Evolutionary conservation across 2,113 vertebrate genomes (phyloP), one percentile per base, ranked within the genome.

Genomic region (Platichthys stellatus): DNA sequence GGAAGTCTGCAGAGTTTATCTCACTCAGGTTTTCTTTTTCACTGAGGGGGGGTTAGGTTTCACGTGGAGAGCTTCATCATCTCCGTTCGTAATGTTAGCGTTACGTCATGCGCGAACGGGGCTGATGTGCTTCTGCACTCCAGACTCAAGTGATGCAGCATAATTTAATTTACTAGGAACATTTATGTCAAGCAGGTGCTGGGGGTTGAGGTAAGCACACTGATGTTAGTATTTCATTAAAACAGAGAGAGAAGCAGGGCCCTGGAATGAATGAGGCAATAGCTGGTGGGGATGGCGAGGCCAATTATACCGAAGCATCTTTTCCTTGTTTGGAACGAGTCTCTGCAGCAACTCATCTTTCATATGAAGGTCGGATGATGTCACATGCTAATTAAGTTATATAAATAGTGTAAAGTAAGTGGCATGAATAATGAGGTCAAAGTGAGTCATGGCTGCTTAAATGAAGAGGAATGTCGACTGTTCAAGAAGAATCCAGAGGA

Each of bases 151-250:
- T 77, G 82, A 86, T 79, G 82, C 77, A 60, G 63, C 28, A 60
- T 85, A 76, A 84, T 88, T 83, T 65, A 74, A 85, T 88, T 86
- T 69, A 68, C 69, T 57, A 60, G 31, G 63, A 81, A 66, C 76
- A 45, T 81, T 72, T 56, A 54, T 76, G 69, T 81, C 75, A 67
- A 74, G 71, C 63, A 81, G 85, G 69, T 81, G 82, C 64, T 72
- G 60, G 38, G 59, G 63, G 69, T 74, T 78, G 76, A 80, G 71
- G 57, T 63, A 56, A 72, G 72, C 66, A n/a, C 38, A 15, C 31
- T 62, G 40, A 67, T 86, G 38, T 68, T 71, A 72, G 28, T 68
- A 20, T 69, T 75, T 78, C 68, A 82, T 73, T 74, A 23, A 66
- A 18, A 54, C 45, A 75, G 62, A 73, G n/a, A 71, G 56, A 43